Evolutionary conservation across 2,113 vertebrate genomes (phyloP).

Genomic region (Chaenocephalus aceratus): DNA sequence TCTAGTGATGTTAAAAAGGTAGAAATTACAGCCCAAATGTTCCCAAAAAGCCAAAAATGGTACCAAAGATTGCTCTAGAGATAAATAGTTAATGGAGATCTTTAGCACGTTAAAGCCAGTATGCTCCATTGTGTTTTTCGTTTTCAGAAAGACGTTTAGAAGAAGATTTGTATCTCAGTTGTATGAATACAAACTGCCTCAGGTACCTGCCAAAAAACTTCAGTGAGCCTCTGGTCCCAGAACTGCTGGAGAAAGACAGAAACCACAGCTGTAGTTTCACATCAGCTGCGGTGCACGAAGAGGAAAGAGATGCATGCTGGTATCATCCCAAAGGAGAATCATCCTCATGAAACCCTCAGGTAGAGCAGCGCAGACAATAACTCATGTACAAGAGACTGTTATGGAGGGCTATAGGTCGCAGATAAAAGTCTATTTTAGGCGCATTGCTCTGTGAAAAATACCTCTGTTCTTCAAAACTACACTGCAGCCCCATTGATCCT

Average conservation of each 20-base stretch:
- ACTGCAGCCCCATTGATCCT: not conserved
- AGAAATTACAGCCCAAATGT: conserved; percentile 8
- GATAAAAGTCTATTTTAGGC: conserved; percentile 62
- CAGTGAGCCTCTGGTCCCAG: conserved; percentile 48
- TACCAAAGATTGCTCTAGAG: conserved; percentile 28
- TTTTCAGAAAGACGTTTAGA: conserved; percentile 39
- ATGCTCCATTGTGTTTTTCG: conserved; percentile 27
- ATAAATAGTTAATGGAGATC: conserved; percentile 22
- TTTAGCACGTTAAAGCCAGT: not conserved
- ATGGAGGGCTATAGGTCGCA: conserved; percentile 43
- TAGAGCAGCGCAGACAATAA: conserved; percentile 52
- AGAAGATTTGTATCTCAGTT: conserved; percentile 42
- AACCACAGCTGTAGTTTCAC: conserved; percentile 60
- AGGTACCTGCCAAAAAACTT: conserved; percentile 55
- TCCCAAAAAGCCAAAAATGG: conserved; percentile 16
- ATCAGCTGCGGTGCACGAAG: conserved; percentile 33
- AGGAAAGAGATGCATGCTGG: conserved; percentile 57
- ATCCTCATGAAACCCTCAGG: conserved; percentile 70
- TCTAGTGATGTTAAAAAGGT: not conserved
- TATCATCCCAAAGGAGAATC: conserved; percentile 58
- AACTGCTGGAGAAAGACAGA: conserved; percentile 50
- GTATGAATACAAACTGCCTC: conserved; percentile 55
- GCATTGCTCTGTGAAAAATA: conserved; percentile 40
- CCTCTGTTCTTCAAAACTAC: conserved; percentile 17
- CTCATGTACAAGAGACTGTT: conserved; percentile 53